These are phyloP conservation scores for Pollenia angustigena DNA, from an alignment of 2,888 invertebrate species.

Conservation along the genomic window DNA sequence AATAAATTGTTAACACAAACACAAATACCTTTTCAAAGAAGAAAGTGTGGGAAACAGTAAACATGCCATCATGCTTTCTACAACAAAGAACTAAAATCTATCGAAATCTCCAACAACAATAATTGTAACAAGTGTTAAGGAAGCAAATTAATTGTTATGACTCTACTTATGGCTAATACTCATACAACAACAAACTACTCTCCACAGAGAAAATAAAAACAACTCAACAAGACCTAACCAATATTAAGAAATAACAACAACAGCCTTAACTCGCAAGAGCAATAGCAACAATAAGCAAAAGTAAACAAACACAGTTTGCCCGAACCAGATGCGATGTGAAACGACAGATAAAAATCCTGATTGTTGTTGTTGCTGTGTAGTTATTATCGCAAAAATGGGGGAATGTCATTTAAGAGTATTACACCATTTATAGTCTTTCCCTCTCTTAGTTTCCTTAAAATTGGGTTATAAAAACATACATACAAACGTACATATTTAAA, in stretches of 20 bases:
- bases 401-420: constrained; percentile 21
- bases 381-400: background rate
- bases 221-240: background rate
- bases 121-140: constrained; percentile 52
- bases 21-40: too few relatives aligned
- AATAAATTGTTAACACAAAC: too few relatives aligned
- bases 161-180: constrained; percentile 44
- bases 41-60: too few relatives aligned
- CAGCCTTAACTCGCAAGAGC: background rate
- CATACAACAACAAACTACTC: constrained; percentile 10
- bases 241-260: background rate
- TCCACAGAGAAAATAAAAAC: background rate
- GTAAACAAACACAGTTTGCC: background rate
- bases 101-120: background rate
- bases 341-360: too few relatives aligned
- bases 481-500: too few relatives aligned
- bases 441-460: too few relatives aligned
- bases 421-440: constrained; percentile 25
- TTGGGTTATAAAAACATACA: background rate
- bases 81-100: background rate
- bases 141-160: constrained; percentile 48
- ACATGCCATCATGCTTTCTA: too few relatives aligned
- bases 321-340: background rate
- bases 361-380: too few relatives aligned
- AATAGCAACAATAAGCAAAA: background rate